Evolutionary conservation across 2,797 vertebrate genomes (phyloP).

Genomic region (Aldrovandia affinis): DNA sequence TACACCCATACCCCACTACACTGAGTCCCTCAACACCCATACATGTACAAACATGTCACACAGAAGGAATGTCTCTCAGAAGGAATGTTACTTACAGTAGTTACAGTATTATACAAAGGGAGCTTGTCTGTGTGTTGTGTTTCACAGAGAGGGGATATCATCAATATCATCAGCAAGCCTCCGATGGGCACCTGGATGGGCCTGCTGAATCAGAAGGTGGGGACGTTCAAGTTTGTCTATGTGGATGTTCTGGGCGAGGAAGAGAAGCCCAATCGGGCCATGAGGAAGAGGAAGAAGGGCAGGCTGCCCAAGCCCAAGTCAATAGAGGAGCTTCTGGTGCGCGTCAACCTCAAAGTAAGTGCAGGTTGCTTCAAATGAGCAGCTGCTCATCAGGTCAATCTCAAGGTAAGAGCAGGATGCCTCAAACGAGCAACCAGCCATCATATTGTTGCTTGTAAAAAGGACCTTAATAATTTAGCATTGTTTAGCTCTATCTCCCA

Average conservation of each 20-base stretch:
- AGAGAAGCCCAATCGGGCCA: constrained; percentile 91
- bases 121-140: neutral
- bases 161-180: constrained; percentile 98
- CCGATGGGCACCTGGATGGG: constrained; percentile 99
- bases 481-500: too few relatives aligned
- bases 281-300: constrained; percentile 87
- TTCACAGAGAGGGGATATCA: constrained; percentile 90
- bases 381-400: neutral
- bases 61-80: too few relatives aligned
- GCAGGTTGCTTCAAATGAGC: neutral
- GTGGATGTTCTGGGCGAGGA: constrained; percentile 93
- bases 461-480: too few relatives aligned
- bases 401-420: neutral
- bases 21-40: neutral
- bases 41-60: neutral
- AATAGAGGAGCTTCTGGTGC: constrained; percentile 93
- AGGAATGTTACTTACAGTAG: too few relatives aligned
- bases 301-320: constrained; percentile 89
- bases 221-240: constrained; percentile 99
- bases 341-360: constrained; percentile 91
- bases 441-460: too few relatives aligned
- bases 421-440: too few relatives aligned
- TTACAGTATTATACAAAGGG: too few relatives aligned
- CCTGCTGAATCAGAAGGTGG: constrained; percentile 95
- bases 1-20: too few relatives aligned